phyloP scores from a whole-genome alignment of 92 coral and sea anemone species.

The Nematostella vectensis region DNA sequence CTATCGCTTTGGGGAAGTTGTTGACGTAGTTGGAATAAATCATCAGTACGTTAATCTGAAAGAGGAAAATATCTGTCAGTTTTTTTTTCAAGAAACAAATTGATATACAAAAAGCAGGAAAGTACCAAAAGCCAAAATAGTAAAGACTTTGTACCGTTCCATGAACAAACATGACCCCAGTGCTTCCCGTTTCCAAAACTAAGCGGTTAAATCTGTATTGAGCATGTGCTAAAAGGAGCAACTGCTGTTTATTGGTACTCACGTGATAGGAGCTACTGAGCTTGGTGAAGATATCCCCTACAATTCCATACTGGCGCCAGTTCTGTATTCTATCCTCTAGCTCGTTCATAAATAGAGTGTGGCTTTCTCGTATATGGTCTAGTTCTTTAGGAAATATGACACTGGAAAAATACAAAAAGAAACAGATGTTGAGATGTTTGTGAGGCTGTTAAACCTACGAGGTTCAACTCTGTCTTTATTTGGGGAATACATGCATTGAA shows the following conservation, averaged over 20 bases:
- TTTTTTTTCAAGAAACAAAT: neutral
- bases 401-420: conserved; percentile 6
- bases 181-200: too few relatives aligned
- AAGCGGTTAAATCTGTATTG: too few relatives aligned
- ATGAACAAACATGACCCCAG: too few relatives aligned
- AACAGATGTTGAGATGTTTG: neutral
- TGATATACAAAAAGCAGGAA: neutral
- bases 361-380: conserved; percentile 68
- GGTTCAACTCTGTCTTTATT: too few relatives aligned
- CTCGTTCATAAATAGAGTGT: conserved; percentile 84
- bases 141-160: too few relatives aligned
- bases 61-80: neutral
- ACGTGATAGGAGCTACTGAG: conserved; percentile 96
- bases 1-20: conserved; percentile 93
- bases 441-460: too few relatives aligned
- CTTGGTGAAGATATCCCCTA: conserved; percentile 93
- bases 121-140: neutral
- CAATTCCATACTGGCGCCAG: conserved; percentile 84
- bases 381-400: conserved; percentile 83
- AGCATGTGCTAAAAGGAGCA: too few relatives aligned
- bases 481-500: too few relatives aligned
- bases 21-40: conserved; percentile 90
- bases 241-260: conserved; percentile 27
- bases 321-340: conserved; percentile 79
- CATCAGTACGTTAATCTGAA: conserved; percentile 83